Conservation (phyloP, 2,888 invertebrate species). For the Cephus pygmeus region DNA sequence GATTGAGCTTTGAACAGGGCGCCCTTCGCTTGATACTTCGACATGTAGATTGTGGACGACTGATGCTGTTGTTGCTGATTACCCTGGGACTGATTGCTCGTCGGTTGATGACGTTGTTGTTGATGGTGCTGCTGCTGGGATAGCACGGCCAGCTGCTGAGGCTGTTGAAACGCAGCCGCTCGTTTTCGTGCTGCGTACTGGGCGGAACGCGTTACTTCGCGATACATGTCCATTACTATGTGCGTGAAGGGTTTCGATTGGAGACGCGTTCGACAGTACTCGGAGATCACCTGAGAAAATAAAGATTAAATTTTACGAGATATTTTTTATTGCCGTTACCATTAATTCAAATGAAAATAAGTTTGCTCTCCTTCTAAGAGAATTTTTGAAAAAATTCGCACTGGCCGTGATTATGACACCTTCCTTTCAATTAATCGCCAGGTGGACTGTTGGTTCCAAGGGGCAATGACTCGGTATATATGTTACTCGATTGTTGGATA, state of each 20-base stretch:
- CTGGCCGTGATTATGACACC: neutral
- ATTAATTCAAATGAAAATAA: neutral
- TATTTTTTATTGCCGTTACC: neutral
- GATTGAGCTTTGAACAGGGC: slow-evolving; percentile 55
- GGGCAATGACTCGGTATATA: neutral
- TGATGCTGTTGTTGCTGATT: slow-evolving; percentile 30
- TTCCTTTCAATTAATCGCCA: neutral
- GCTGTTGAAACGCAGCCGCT: slow-evolving; percentile 20
- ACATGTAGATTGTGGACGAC: slow-evolving; percentile 31
- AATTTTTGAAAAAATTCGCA: neutral
- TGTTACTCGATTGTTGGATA: neutral
- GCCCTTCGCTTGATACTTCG: slow-evolving; percentile 46
- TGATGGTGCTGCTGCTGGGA: slow-evolving; percentile 17
- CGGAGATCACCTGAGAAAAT: slow-evolving; percentile 70
- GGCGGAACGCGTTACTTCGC: slow-evolving; percentile 65
- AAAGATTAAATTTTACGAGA: slow-evolving; percentile 8
- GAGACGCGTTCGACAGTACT: slow-evolving; percentile 69
- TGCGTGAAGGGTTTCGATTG: slow-evolving; percentile 73
- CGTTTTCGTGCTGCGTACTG: slow-evolving; percentile 59
- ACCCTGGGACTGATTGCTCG: slow-evolving; percentile 26
- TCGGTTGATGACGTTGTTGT: slow-evolving; percentile 21
- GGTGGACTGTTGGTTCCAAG: neutral
- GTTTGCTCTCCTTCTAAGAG: neutral
- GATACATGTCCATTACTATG: slow-evolving; percentile 72
- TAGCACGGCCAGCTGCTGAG: slow-evolving; percentile 4